Evolutionary conservation across 2,888 invertebrate species (phyloP).

Genomic region (Stictocephala bisonia): DNA sequence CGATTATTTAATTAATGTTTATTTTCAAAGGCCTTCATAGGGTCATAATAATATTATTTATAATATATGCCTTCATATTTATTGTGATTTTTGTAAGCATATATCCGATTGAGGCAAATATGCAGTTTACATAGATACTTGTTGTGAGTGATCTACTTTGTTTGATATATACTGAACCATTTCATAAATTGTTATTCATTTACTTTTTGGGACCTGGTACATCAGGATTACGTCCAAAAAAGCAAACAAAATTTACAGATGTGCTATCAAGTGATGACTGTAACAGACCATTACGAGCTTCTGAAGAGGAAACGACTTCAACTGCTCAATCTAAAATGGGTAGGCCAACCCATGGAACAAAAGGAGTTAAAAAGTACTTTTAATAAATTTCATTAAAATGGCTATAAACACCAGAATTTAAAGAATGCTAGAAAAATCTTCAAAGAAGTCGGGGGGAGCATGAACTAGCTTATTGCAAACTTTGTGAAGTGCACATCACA

Average conservation of each 20-base stretch:
- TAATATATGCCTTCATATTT: too few relatives aligned
- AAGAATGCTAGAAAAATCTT: background rate
- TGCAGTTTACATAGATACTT: too few relatives aligned
- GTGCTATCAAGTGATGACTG: background rate
- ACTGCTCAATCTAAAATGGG: background rate
- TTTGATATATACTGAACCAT: too few relatives aligned
- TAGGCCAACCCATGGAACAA: background rate
- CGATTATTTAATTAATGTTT: too few relatives aligned
- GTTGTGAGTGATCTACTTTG: too few relatives aligned
- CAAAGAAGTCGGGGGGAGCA: background rate
- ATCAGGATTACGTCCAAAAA: background rate
- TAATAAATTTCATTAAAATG: constrained; percentile 2
- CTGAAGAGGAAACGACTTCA: background rate
- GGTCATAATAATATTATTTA: too few relatives aligned
- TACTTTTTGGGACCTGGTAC: background rate
- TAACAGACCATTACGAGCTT: background rate
- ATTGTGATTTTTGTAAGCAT: too few relatives aligned
- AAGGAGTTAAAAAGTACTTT: background rate
- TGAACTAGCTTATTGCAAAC: constrained; percentile 14
- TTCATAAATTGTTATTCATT: too few relatives aligned
- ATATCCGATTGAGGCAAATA: too few relatives aligned
- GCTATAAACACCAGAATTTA: constrained; percentile 16
- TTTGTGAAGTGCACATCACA: constrained; percentile 15
- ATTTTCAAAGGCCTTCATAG: too few relatives aligned
- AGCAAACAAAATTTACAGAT: constrained; percentile 12